Percentiles rank a stretch among this genome's conserved stretches.
Evolutionary conservation across 2,888 invertebrate genomes (phyloP).

Genomic region (Acronicta psi): DNA sequence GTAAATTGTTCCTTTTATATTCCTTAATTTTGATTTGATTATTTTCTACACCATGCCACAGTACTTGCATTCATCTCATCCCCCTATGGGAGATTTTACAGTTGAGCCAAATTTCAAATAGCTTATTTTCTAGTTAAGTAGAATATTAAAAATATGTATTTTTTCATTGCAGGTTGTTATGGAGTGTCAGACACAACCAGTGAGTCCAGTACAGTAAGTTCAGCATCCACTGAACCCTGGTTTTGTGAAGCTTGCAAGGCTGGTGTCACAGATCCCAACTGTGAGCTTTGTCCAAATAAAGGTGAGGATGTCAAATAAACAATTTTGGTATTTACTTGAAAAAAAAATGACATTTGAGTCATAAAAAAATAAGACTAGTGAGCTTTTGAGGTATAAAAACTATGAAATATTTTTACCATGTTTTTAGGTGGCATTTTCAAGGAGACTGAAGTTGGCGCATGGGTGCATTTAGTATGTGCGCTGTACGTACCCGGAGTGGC

Average conservation of each 20-base stretch:
- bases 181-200: conserved; percentile 97
- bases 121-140: no score
- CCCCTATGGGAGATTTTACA: no score
- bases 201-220: conserved; percentile 97
- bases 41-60: no score
- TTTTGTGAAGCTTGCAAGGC: conserved; percentile 99
- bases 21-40: no score
- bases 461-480: conserved; percentile 99
- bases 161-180: conserved; percentile 92
- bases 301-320: conserved; percentile 82
- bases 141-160: background rate
- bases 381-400: background rate
- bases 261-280: conserved; percentile 95
- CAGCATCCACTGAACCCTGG: conserved; percentile 99
- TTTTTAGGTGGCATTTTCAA: conserved; percentile 95
- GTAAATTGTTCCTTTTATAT: no score
- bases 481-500: conserved; percentile 99
- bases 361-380: no score
- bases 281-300: conserved; percentile 98
- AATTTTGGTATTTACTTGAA: no score
- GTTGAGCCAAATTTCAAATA: no score
- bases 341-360: no score
- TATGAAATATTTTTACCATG: conserved; percentile 10
- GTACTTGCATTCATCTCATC: no score
- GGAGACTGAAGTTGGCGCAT: conserved; percentile 98